Percentiles rank a stretch among this genome's conserved stretches.
phyloP scores from a whole-genome alignment of 2,888 invertebrate species.

The Galerucella calmariensis region DNA sequence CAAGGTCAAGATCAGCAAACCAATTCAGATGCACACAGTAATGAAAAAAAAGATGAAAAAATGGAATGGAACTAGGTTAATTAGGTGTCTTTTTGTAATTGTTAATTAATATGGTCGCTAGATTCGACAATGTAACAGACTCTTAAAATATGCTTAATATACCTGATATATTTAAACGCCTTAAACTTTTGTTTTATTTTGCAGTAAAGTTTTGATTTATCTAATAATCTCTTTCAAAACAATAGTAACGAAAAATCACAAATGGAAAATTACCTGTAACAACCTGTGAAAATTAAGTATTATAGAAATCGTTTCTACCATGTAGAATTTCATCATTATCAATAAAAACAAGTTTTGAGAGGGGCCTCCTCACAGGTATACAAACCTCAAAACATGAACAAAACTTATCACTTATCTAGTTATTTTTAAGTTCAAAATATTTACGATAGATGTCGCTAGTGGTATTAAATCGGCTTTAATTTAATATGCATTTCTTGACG shows the following conservation, averaged over 20 bases:
- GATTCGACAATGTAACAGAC: conserved; percentile 29
- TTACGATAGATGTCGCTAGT: too few relatives aligned
- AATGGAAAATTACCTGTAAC: not conserved
- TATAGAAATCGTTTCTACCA: not conserved
- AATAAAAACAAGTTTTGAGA: not conserved
- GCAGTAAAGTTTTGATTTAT: not conserved
- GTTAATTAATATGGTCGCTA: conserved; percentile 15
- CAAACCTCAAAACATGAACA: too few relatives aligned
- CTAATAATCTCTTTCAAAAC: not conserved
- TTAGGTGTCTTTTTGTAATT: conserved; percentile 41
- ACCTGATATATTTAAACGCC: conserved; percentile 34
- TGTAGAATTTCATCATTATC: not conserved
- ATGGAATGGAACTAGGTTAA: conserved; percentile 51
- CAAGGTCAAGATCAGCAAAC: conserved; percentile 32
- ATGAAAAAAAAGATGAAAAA: conserved; percentile 43
- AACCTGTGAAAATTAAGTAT: not conserved
- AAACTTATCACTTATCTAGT: too few relatives aligned
- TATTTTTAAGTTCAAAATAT: too few relatives aligned
- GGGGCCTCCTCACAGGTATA: too few relatives aligned
- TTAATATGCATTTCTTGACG: too few relatives aligned
- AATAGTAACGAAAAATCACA: not conserved
- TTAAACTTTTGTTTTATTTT: not conserved
- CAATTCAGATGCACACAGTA: conserved; percentile 34
- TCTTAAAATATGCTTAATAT: conserved; percentile 41
- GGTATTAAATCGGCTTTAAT: too few relatives aligned